Evolutionary conservation across 2,797 vertebrate genomes (phyloP).

Genomic region (Gastrophryne carolinensis): DNA sequence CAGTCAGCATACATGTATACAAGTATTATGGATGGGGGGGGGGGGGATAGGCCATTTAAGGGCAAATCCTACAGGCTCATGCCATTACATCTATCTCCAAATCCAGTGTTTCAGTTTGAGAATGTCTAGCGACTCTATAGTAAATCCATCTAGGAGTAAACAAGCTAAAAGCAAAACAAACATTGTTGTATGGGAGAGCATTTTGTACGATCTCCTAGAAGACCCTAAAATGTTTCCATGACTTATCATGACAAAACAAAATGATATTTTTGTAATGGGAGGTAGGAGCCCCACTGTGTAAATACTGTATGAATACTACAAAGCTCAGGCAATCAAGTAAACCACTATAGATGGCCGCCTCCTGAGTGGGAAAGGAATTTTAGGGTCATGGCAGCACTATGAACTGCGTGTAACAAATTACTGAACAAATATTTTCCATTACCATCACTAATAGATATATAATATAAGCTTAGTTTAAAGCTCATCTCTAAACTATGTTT

Average conservation of each 20-base stretch:
- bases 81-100: too few species aligned
- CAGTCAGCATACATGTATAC: too few species aligned
- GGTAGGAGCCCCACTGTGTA: neutral
- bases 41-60: too few species aligned
- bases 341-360: neutral
- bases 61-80: too few species aligned
- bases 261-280: neutral
- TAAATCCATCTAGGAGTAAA: neutral
- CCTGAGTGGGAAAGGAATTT: conserved; percentile 1
- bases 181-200: neutral
- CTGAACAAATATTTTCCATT: neutral
- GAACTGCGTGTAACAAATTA: neutral
- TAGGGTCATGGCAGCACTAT: neutral
- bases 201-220: neutral
- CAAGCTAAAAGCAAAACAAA: neutral
- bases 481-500: too few species aligned
- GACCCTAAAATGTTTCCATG: neutral
- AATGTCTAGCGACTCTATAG: too few species aligned
- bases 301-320: neutral
- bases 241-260: neutral
- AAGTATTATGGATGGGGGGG: too few species aligned
- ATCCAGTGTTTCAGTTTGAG: too few species aligned
- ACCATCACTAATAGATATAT: too few species aligned
- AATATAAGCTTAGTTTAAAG: too few species aligned
- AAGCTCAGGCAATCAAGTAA: neutral